Conservation (phyloP, 2,113 vertebrate genomes). For the Microtus pennsylvanicus region DNA sequence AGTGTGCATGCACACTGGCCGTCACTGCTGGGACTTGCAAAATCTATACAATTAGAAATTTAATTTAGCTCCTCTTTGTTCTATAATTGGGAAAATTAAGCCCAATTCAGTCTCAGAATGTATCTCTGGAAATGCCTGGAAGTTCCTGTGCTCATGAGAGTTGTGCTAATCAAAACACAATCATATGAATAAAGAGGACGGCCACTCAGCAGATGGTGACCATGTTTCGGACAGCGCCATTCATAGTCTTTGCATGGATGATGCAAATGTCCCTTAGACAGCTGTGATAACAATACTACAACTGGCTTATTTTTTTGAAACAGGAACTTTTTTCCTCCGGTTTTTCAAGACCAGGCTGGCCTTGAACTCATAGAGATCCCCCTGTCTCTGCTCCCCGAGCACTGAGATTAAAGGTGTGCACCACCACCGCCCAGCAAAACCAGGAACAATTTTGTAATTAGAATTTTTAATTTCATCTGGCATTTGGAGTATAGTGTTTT, state of each 20-base stretch:
- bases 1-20: not conserved
- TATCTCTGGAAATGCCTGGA: conserved; percentile 12
- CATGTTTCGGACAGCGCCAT: not conserved
- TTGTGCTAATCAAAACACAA: not conserved
- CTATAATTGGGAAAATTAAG: conserved; percentile 33
- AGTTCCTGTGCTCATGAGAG: not conserved
- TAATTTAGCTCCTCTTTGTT: not conserved
- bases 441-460: not conserved
- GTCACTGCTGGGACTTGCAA: not conserved
- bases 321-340: not conserved
- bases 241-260: not conserved
- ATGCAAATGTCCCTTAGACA: not conserved
- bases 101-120: not conserved
- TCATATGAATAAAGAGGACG: not conserved
- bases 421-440: too few relatives aligned
- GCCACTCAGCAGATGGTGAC: not conserved
- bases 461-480: conserved; percentile 20
- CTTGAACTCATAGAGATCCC: too few relatives aligned
- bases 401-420: too few relatives aligned
- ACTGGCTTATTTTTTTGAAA: not conserved
- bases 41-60: not conserved
- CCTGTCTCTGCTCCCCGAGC: too few relatives aligned
- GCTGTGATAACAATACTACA: not conserved
- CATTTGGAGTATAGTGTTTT: conserved; percentile 5
- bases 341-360: too few relatives aligned